Conservation (phyloP, 2,888 invertebrate species). For the Ophion slaviceki region DNA sequence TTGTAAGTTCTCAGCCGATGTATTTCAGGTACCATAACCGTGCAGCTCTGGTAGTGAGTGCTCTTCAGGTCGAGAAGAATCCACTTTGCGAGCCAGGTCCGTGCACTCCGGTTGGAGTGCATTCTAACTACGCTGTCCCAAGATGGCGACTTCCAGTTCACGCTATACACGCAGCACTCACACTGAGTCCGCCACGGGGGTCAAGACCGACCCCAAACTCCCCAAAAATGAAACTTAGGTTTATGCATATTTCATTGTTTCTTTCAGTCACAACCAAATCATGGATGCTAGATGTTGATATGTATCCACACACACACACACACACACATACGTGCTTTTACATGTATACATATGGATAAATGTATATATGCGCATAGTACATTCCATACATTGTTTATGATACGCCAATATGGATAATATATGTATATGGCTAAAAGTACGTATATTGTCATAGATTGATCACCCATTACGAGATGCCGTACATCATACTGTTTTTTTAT, state of each 20-base stretch:
- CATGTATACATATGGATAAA: conserved; percentile 60
- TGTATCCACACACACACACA: conserved; percentile 21
- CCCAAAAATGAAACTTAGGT: conserved; percentile 97
- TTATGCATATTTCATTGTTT: conserved; percentile 80
- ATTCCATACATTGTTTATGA: not conserved
- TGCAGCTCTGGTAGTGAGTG: conserved; percentile 96
- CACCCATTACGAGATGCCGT: conserved; percentile 70
- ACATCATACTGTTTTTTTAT: conserved; percentile 31
- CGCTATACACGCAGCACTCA: conserved; percentile 88
- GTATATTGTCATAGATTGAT: conserved; percentile 71
- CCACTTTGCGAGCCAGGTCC: conserved; percentile 95
- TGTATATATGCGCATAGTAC: not conserved
- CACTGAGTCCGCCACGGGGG: conserved; percentile 85
- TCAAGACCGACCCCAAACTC: conserved; percentile 89
- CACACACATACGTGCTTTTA: not conserved
- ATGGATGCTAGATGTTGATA: conserved; percentile 81
- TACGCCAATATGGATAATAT: not conserved
- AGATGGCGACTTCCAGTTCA: conserved; percentile 85
- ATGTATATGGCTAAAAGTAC: conserved; percentile 19
- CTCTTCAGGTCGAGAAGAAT: conserved; percentile 96
- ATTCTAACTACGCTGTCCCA: conserved; percentile 82
- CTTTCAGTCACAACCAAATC: conserved; percentile 69
- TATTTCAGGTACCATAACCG: conserved; percentile 94
- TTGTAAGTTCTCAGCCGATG: conserved; percentile 68
- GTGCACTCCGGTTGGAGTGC: conserved; percentile 83